phyloP scores from a whole-genome alignment of 2,797 vertebrate species.

The Spinus olivaceus region DNA sequence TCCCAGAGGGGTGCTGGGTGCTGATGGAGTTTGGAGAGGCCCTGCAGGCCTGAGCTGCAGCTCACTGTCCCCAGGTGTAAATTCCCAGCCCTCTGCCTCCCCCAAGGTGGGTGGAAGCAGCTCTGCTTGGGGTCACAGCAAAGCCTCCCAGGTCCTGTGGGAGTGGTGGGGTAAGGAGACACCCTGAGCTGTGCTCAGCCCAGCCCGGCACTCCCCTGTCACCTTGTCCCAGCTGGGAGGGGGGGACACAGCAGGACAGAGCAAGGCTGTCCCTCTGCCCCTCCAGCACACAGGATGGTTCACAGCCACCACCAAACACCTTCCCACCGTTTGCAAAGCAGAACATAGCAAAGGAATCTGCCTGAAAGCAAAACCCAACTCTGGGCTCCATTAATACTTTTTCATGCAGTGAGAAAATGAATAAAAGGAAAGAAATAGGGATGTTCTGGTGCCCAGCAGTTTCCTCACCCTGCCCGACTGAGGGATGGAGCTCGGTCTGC shows the following conservation, averaged over 20 bases:
- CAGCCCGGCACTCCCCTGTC: neutral
- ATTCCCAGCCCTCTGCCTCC: neutral
- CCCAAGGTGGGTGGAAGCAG: rapidly evolving
- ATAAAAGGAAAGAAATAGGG: neutral
- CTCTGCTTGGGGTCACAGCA: neutral
- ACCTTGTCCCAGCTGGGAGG: neutral
- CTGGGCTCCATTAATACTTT: neutral
- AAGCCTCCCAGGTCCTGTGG: neutral
- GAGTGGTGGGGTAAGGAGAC: neutral
- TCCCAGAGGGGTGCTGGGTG: neutral
- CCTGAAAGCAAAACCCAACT: neutral
- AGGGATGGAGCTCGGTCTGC: neutral
- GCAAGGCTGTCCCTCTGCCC: neutral
- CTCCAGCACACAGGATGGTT: neutral
- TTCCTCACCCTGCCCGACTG: neutral
- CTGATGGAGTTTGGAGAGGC: neutral
- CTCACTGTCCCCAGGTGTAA: neutral
- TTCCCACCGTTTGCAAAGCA: neutral
- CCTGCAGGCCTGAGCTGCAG: neutral
- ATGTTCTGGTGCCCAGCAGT: rapidly evolving
- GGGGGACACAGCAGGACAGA: neutral
- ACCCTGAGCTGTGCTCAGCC: neutral
- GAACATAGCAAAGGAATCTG: neutral
- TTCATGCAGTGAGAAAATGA: conserved; percentile 19
- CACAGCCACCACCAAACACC: neutral